Percentiles rank a stretch among this genome's conserved stretches.
phyloP scores from a whole-genome alignment of 2,888 invertebrate genomes.

The Caenorhabditis sp. region DNA sequence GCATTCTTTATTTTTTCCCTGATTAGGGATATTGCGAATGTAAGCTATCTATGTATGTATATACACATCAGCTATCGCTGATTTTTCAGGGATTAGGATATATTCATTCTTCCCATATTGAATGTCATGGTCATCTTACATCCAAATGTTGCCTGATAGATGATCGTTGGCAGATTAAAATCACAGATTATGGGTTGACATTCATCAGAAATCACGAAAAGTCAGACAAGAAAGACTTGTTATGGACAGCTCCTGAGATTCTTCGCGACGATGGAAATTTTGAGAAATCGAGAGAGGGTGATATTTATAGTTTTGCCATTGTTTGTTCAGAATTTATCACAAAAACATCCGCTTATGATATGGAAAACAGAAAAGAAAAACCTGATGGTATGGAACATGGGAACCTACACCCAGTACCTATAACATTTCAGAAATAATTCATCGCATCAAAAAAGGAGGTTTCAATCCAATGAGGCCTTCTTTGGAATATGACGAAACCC shows the following conservation, averaged over 20 bases:
- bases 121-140: constrained; percentile 32
- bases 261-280: constrained; percentile 29
- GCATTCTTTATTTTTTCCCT: constrained; percentile 59
- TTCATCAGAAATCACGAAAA: constrained; percentile 17
- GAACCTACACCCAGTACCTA: not conserved
- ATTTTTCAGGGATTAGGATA: constrained; percentile 17
- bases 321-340: constrained; percentile 46
- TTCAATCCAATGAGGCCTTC: constrained; percentile 31
- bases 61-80: not conserved
- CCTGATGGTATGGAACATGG: constrained; percentile 32
- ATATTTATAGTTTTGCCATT: constrained; percentile 57
- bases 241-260: constrained; percentile 60
- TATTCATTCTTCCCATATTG: constrained; percentile 25
- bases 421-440: constrained; percentile 21
- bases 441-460: constrained; percentile 43
- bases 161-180: constrained; percentile 57
- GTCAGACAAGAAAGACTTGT: constrained; percentile 26
- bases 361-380: constrained; percentile 35
- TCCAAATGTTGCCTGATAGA: constrained; percentile 49
- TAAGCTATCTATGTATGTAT: constrained; percentile 4
- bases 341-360: constrained; percentile 30
- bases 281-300: constrained; percentile 23
- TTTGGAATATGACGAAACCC: not conserved
- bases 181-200: constrained; percentile 30
- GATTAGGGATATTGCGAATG: constrained; percentile 52